Percentiles rank a stretch among this genome's conserved stretches.
These are phyloP conservation scores for Drosophila kanekoi DNA, from an alignment of 2,888 invertebrate genomes.

Conservation along the genomic window DNA sequence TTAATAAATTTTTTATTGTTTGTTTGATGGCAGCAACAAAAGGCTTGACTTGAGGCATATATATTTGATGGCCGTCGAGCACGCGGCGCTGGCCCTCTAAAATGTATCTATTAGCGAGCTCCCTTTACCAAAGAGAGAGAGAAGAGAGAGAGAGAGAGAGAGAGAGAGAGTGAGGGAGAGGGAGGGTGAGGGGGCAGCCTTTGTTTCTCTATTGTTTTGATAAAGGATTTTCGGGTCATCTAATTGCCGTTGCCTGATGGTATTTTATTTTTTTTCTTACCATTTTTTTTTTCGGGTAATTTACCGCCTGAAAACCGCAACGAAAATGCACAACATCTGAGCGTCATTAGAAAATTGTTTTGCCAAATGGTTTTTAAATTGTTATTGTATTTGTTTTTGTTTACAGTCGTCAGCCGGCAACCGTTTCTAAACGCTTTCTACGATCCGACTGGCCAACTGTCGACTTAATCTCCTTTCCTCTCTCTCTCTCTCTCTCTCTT, in stretches of 20 bases:
- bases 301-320: slow-evolving; percentile 72
- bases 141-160: background rate
- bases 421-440: slow-evolving; percentile 67
- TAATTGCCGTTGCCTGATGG: slow-evolving; percentile 61
- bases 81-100: slow-evolving; percentile 64
- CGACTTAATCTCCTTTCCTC: slow-evolving; percentile 57
- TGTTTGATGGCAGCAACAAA: slow-evolving; percentile 67
- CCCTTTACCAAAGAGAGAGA: slow-evolving; percentile 11
- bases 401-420: slow-evolving; percentile 62
- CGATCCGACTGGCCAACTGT: slow-evolving; percentile 19
- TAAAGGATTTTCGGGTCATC: slow-evolving; percentile 73
- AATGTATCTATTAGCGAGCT: slow-evolving; percentile 71
- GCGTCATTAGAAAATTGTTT: slow-evolving; percentile 81
- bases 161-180: background rate
- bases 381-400: slow-evolving; percentile 78
- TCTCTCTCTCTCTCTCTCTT: too few relatives aligned
- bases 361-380: slow-evolving; percentile 82
- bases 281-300: slow-evolving; percentile 31
- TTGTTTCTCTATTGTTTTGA: slow-evolving; percentile 68
- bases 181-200: slow-evolving; percentile 28
- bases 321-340: slow-evolving; percentile 74
- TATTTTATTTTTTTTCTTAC: slow-evolving; percentile 6
- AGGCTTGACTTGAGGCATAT: slow-evolving; percentile 26
- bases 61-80: slow-evolving; percentile 69
- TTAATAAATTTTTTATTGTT: slow-evolving; percentile 81